Evolutionary conservation across 2,888 invertebrate species (phyloP), one percentile per base, ranked within the genome.

Genomic region (Elegia similella): DNA sequence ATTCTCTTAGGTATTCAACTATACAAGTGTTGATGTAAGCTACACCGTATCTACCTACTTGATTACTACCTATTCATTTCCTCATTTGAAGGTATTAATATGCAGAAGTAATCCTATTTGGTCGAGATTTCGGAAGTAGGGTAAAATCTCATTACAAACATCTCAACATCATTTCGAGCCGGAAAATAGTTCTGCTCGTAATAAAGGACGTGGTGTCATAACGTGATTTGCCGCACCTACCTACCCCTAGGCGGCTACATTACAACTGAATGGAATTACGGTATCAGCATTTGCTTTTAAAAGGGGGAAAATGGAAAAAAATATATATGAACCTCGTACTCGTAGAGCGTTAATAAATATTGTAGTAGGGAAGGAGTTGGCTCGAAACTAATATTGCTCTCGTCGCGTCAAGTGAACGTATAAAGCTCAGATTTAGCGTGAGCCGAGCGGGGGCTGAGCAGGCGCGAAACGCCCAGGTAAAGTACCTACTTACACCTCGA

Each of bases 381-480:
- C 84, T 88, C 78, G 82, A 86, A 90, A 90, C 90, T 90, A 91
- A 91, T 90, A 90, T 90, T 80, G 88, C 85, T 86, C 87, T 87
- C 85, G 85, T 84, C 87, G 88, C 87, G 90, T 90, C 88, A 90
- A 90, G 89, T 88, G 91, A 89, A 89, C 89, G 86, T 90, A 90
- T 89, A 90, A 90, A 89, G 91, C 89, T 87, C 86, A 90, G 90
- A 90, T 91, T 91, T 89, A 90, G 90, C 87, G 82, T 78, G 84
- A 84, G 84, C 81, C 83, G 85, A 82, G 88, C 83, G 85, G 82
- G 88, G 85, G 84, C 84, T 84, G 88, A 85, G 82, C 84, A 78
- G 86, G 87, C 87, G 90, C 84, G 84, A 84, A 85, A 80, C 89
- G 85, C 87, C 86, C 88, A 88, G 90, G 89, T 88, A 85, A 87